phyloP scores from a whole-genome alignment of 2,888 invertebrate species.

The Metalampra italica region DNA sequence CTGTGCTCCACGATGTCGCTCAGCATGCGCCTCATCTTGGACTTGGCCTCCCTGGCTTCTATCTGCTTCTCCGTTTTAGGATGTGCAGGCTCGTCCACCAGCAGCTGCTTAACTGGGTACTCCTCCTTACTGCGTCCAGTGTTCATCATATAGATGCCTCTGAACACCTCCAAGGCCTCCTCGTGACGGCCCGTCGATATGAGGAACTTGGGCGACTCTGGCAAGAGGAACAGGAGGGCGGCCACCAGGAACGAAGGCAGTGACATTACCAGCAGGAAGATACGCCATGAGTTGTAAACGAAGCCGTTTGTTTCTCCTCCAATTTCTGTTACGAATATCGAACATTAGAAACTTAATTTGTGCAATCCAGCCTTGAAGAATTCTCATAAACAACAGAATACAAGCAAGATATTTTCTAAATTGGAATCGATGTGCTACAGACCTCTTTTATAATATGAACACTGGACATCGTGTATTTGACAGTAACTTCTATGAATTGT shows the following conservation, averaged over 20 bases:
- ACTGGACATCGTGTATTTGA: too few species aligned
- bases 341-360: not conserved
- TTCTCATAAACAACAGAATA: not conserved
- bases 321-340: slow-evolving; percentile 69
- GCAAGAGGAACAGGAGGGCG: slow-evolving; percentile 87
- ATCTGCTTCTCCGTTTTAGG: slow-evolving; percentile 78
- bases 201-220: slow-evolving; percentile 95
- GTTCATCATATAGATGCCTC: slow-evolving; percentile 88
- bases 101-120: slow-evolving; percentile 86
- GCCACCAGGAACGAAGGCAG: slow-evolving; percentile 93
- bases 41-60: slow-evolving; percentile 78
- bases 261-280: slow-evolving; percentile 92
- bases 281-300: slow-evolving; percentile 94
- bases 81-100: slow-evolving; percentile 77
- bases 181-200: slow-evolving; percentile 88
- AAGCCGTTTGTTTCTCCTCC: slow-evolving; percentile 83
- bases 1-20: slow-evolving; percentile 89
- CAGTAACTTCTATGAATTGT: not conserved
- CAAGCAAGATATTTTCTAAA: too few species aligned
- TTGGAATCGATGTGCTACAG: too few species aligned
- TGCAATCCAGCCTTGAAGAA: not conserved
- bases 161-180: slow-evolving; percentile 89
- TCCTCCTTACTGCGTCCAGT: slow-evolving; percentile 85
- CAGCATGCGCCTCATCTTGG: slow-evolving; percentile 85
- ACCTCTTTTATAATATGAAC: too few species aligned